Evolutionary conservation across 2,888 invertebrate species (phyloP).

Genomic region (Rhagophthalmus giganteus): DNA sequence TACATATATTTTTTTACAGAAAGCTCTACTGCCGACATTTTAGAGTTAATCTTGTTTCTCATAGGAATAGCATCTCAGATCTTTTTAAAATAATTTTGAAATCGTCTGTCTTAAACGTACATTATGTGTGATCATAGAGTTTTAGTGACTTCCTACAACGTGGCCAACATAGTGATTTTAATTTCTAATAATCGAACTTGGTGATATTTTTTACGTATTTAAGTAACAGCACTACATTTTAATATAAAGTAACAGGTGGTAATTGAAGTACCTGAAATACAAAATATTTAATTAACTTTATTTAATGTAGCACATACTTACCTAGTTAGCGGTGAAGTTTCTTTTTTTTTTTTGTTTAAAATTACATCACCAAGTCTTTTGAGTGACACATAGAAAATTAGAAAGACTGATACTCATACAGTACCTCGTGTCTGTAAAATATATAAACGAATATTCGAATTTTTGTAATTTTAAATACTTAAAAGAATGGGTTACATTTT

Average conservation of each 20-base stretch:
- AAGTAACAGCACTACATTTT: constrained; percentile 9
- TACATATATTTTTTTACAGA: too few species aligned
- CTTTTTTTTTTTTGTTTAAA: constrained; percentile 18
- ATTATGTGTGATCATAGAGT: constrained; percentile 48
- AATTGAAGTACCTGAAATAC: constrained; percentile 18
- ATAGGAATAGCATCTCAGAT: constrained; percentile 34
- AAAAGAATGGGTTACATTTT: constrained; percentile 34
- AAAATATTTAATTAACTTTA: not conserved
- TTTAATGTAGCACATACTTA: constrained; percentile 1
- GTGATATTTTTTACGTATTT: constrained; percentile 12
- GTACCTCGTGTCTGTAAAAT: constrained; percentile 17
- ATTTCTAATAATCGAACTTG: constrained; percentile 21
- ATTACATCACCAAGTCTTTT: constrained; percentile 22
- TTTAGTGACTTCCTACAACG: constrained; percentile 43
- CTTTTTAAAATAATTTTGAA: constrained; percentile 36
- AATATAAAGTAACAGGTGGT: constrained; percentile 2
- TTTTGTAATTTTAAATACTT: constrained; percentile 34
- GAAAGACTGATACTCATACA: constrained; percentile 30
- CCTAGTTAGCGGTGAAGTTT: constrained; percentile 8
- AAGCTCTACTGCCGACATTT: too few species aligned
- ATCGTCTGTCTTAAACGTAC: constrained; percentile 35
- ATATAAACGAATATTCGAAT: constrained; percentile 43
- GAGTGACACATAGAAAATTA: constrained; percentile 26
- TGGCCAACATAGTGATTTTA: constrained; percentile 37
- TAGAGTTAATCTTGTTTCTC: too few species aligned